Base-by-base conservation (phyloP, 2,113 vertebrate species). In the Corydoras sp. region DNA sequence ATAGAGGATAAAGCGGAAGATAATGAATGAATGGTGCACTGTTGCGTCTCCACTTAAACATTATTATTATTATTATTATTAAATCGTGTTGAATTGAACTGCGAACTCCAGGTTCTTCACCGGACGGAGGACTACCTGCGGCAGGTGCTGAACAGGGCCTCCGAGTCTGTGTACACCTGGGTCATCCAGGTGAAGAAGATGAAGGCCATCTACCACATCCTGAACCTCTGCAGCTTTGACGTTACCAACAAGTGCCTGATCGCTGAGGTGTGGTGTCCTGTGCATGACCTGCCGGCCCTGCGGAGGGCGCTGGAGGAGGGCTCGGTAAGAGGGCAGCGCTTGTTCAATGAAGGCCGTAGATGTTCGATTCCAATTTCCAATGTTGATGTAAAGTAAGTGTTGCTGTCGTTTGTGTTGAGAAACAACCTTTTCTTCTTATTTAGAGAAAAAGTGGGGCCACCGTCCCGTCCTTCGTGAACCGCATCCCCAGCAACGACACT, bases 161-260 rank as follows among this genome's bases (percentile, higher is more conserved):
- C 95, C 0, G 96, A 98, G 73, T 95, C 94, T 0, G 85, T 98
- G 68, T 95, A 91, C 66, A 90, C 87, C 0, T 97, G 94, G 83
- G 91, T 93, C 48, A 79, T 99, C 65, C 96, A 97, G 69, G 93
- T 99, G 79, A 95, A 93, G 86, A 98, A 99, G 84, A 98, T 98
- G 95, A 99, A 99, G 80, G 95, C 97, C 79, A 94, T 99, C 76
- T 99, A 99, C 79, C 96, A 98, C 10, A 92, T 94, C 65, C 91
- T 99, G 50, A 99, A 99, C 85, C 87, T 93, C 80, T 99, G 97
- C 82, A 98, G 95, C 83, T 94, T 99, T 2, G 97, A 99, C 11
- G 95, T 99, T 62, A 99, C 97, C 11, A 96, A 98, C 85, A 98
- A 96, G 84, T 99, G 96, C 87, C 90, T 99, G 60, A 99, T 99